These are phyloP conservation scores for Drepana arcuata DNA, from an alignment of 1,140 invertebrate species.

Conservation along the genomic window DNA sequence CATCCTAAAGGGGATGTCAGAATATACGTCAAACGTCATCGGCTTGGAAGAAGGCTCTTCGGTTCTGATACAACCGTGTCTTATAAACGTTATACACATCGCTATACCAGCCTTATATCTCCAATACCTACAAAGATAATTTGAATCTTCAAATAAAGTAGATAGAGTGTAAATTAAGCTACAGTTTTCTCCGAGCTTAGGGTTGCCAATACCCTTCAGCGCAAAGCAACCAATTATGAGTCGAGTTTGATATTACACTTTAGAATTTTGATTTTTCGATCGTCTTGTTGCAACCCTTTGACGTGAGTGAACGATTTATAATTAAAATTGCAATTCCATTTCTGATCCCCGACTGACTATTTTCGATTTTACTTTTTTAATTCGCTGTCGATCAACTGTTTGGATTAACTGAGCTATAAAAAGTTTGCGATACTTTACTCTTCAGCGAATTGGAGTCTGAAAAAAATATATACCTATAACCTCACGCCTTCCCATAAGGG, in stretches of 20 bases:
- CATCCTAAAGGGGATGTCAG: constrained; percentile 56
- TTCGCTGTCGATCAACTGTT: constrained; percentile 55
- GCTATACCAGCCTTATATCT: constrained; percentile 10
- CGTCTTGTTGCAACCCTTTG: constrained; percentile 58
- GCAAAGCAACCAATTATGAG: constrained; percentile 58
- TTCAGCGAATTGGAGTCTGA: no score
- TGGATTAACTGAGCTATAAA: constrained; percentile 23
- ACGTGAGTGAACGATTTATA: constrained; percentile 53
- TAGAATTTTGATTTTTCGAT: constrained; percentile 63
- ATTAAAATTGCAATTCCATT: constrained; percentile 67
- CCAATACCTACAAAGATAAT: no score
- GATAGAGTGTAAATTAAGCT: no score
- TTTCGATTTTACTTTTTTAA: no score
- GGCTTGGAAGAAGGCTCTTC: constrained; percentile 60
- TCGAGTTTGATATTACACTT: constrained; percentile 64
- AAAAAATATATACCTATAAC: no score
- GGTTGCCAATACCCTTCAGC: background rate
- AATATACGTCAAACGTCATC: constrained; percentile 68
- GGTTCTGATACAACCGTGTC: constrained; percentile 56
- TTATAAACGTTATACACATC: constrained; percentile 62
- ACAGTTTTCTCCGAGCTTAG: no score
- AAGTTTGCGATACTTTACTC: background rate
- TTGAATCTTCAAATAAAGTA: no score
- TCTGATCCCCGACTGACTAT: constrained; percentile 24
- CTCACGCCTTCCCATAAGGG: no score